Evolutionary conservation across 2,113 vertebrate species (phyloP).

Genomic region (Nycticebus coucang): DNA sequence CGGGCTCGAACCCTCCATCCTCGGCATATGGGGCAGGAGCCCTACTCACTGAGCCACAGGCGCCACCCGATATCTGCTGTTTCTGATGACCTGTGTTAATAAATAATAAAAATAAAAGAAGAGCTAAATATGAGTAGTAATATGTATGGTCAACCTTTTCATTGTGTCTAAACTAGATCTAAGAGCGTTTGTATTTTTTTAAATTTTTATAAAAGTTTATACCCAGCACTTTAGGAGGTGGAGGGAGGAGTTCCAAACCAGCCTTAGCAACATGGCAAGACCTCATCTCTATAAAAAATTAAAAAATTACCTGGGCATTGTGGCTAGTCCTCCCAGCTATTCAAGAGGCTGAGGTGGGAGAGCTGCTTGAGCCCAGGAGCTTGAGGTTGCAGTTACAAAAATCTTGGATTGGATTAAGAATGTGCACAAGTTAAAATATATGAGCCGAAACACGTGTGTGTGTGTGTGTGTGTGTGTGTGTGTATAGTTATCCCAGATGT

Average conservation of each 20-base stretch:
- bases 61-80: neutral
- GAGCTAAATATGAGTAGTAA: neutral
- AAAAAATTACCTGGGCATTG: neutral
- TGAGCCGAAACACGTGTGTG: neutral
- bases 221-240: neutral
- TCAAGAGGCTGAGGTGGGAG: neutral
- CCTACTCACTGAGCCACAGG: too few relatives aligned
- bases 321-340: neutral
- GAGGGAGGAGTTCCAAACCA: neutral
- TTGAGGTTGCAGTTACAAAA: neutral
- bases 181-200: neutral
- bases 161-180: neutral
- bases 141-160: neutral
- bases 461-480: neutral
- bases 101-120: slow-evolving; percentile 35
- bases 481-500: neutral
- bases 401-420: neutral
- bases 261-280: neutral
- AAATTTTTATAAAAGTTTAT: neutral
- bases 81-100: neutral
- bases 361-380: neutral
- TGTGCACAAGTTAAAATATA: neutral
- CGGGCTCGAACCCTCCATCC: too few relatives aligned
- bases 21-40: too few relatives aligned
- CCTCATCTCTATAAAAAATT: neutral